A percentile compares a stretch with the other conserved stretches of the same genome.
phyloP scores from a whole-genome alignment of 2,797 vertebrate species.

The Pantherophis vulpinus region DNA sequence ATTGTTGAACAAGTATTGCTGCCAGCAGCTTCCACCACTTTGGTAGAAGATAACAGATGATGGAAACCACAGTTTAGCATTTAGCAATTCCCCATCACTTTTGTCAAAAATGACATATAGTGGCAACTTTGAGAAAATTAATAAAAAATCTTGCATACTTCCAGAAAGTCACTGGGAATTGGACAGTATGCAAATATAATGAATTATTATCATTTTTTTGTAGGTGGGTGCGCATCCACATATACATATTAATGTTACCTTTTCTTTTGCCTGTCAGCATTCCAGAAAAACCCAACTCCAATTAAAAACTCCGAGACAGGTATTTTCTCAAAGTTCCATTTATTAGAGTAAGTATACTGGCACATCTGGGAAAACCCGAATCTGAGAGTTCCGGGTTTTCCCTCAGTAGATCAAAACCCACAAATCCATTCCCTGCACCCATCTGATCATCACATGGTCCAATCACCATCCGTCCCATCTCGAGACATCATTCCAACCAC shows the following conservation, averaged over 20 bases:
- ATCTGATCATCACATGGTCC: too few species aligned
- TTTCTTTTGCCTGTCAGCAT: background rate
- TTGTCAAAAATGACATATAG: background rate
- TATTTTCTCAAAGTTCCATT: too few species aligned
- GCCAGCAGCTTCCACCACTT: background rate
- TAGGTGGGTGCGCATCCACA: background rate
- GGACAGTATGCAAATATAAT: background rate
- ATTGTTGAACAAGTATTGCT: background rate
- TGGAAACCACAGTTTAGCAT: background rate
- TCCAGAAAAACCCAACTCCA: too few species aligned
- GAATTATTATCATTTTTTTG: background rate
- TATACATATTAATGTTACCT: background rate
- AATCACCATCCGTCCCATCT: too few species aligned
- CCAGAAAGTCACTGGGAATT: background rate
- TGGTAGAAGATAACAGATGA: background rate
- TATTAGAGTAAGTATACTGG: too few species aligned
- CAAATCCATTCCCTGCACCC: too few species aligned
- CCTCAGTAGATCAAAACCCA: too few species aligned
- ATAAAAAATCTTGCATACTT: background rate
- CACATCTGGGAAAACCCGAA: too few species aligned
- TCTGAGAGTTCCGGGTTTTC: too few species aligned
- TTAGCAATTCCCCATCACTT: background rate
- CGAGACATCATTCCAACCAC: too few species aligned
- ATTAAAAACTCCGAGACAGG: too few species aligned
- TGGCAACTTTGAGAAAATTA: background rate